These are phyloP conservation scores for Magallana nippona DNA, from an alignment of 2,888 invertebrate species.

Conservation along the genomic window DNA sequence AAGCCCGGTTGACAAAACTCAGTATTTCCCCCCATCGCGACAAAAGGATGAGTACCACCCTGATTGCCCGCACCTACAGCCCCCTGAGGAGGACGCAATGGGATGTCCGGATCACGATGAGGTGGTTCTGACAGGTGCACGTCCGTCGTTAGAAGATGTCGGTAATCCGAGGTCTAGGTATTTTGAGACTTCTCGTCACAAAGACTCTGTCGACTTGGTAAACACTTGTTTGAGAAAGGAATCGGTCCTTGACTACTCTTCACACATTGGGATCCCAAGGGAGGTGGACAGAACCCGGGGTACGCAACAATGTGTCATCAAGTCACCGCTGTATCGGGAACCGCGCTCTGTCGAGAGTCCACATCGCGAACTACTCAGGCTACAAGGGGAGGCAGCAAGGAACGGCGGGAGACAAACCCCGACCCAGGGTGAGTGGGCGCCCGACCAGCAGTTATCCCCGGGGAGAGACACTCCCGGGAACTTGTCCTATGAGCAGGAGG, in stretches of 20 bases:
- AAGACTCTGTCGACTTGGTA: too few species aligned
- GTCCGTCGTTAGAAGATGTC: neutral
- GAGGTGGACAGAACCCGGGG: neutral
- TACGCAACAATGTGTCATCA: neutral
- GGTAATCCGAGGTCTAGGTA: neutral
- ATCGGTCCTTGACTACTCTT: too few species aligned
- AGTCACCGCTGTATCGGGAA: too few species aligned
- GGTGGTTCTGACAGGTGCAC: neutral
- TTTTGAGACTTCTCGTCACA: too few species aligned
- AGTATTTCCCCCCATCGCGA: neutral
- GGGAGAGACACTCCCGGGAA: neutral
- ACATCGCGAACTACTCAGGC: neutral
- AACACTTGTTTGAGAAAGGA: too few species aligned
- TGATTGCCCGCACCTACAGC: neutral
- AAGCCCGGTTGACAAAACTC: neutral
- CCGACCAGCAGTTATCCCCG: neutral
- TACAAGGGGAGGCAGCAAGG: neutral
- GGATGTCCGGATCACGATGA: neutral
- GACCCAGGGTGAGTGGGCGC: neutral
- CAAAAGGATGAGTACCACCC: neutral
- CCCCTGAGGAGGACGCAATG: neutral
- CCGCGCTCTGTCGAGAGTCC: neutral
- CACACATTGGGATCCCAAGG: too few species aligned
- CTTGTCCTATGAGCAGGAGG: neutral
- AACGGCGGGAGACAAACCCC: neutral